A percentile compares a stretch with the other conserved stretches of the same genome.
These are phyloP conservation scores for Monochamus alternatus DNA, from an alignment of 2,888 invertebrate genomes.

Conservation along the genomic window DNA sequence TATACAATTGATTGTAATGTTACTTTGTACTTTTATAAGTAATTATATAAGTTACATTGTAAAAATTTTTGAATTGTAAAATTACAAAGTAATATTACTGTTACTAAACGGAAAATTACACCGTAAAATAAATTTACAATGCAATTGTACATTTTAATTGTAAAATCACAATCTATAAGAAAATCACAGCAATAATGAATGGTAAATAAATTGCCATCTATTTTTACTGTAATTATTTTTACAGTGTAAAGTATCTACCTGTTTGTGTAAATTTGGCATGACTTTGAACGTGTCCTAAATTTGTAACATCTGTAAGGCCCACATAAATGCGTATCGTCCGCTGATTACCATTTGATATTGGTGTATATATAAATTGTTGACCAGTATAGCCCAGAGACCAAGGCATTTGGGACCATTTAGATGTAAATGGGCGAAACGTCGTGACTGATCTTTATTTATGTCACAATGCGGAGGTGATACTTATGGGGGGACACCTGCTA, in stretches of 20 bases:
- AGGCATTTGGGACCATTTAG: slow-evolving; percentile 24
- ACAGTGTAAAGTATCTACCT: neutral
- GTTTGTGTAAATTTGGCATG: neutral
- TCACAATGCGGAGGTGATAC: slow-evolving; percentile 25
- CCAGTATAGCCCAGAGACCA: neutral
- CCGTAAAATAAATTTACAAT: too few species aligned
- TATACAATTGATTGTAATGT: too few species aligned
- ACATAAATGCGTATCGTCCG: slow-evolving; percentile 24
- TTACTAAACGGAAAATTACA: too few species aligned
- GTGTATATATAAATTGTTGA: slow-evolving; percentile 22
- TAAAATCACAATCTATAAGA: too few species aligned
- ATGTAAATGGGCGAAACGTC: slow-evolving; percentile 32
- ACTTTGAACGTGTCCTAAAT: neutral
- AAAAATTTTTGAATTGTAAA: too few species aligned
- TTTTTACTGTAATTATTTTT: too few species aligned
- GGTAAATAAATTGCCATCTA: too few species aligned
- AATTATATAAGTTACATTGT: too few species aligned
- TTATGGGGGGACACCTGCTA: slow-evolving; percentile 21
- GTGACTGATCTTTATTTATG: slow-evolving; percentile 41
- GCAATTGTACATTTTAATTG: too few species aligned
- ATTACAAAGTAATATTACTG: too few species aligned
- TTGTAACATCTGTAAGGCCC: slow-evolving; percentile 15
- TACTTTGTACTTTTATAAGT: too few species aligned
- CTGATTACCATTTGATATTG: slow-evolving; percentile 20
- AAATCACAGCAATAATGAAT: too few species aligned